A percentile compares a stretch with the other conserved stretches of the same genome.
Evolutionary conservation across 2,888 invertebrate species (phyloP).

Genomic region (Xestia ashworthii): DNA sequence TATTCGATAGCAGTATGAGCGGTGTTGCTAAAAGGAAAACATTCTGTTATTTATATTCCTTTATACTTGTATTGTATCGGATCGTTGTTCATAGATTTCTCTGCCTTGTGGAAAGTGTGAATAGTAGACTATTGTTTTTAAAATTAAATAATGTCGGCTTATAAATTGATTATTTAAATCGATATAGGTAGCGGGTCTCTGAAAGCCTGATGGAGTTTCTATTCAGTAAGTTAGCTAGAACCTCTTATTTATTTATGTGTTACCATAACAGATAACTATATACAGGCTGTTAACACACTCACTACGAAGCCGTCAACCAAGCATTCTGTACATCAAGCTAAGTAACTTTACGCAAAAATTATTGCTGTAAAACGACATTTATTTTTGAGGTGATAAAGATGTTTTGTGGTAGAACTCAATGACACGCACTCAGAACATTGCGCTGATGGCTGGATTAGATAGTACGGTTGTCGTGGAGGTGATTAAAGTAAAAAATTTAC

Average conservation of each 20-base stretch:
- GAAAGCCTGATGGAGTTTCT: not conserved
- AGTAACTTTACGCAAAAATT: no score
- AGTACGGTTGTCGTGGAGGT: no score
- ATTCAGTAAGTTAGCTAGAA: not conserved
- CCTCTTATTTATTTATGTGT: not conserved
- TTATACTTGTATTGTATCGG: constrained; percentile 8
- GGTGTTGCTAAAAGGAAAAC: constrained; percentile 50
- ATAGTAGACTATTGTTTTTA: constrained; percentile 32
- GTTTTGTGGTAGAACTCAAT: no score
- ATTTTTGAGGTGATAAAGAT: no score
- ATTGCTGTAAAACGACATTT: no score
- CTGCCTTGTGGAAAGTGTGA: constrained; percentile 42
- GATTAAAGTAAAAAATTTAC: no score
- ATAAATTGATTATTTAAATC: constrained; percentile 25
- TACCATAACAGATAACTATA: no score
- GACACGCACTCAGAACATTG: no score
- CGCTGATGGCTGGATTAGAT: no score
- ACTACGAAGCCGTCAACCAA: no score
- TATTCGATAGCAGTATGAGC: constrained; percentile 64
- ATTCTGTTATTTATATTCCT: constrained; percentile 42
- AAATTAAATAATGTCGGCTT: constrained; percentile 18
- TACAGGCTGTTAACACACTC: no score
- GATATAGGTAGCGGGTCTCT: not conserved
- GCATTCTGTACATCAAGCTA: no score
- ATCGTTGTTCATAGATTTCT: constrained; percentile 33